A percentile compares a stretch with the other conserved stretches of the same genome.
Evolutionary conservation across 2,113 vertebrate species (phyloP).

Genomic region (Protobothrops flavoviridis): DNA sequence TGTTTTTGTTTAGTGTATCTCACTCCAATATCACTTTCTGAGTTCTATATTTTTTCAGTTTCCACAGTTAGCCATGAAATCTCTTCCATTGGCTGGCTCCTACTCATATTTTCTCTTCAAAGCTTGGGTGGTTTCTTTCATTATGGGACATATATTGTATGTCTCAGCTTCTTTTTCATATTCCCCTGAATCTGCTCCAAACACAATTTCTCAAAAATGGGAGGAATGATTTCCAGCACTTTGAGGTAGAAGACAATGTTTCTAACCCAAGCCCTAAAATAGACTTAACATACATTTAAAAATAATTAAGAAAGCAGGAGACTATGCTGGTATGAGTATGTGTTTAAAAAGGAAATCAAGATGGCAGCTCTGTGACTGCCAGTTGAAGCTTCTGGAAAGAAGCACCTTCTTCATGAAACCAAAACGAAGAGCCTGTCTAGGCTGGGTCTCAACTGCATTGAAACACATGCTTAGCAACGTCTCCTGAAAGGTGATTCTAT

Average conservation of each 20-base stretch:
- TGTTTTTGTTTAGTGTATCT: slow-evolving; percentile 51
- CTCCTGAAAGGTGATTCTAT: background rate
- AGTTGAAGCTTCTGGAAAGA: background rate
- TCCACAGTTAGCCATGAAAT: background rate
- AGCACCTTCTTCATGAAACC: background rate
- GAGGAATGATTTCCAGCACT: background rate
- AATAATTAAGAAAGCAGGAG: background rate
- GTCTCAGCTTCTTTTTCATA: background rate
- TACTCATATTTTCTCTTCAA: background rate
- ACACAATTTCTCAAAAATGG: background rate
- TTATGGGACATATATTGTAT: background rate
- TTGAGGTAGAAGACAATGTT: background rate
- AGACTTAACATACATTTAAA: background rate
- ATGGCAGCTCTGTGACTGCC: background rate
- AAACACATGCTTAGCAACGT: background rate
- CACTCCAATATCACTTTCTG: slow-evolving; percentile 28
- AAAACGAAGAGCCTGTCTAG: background rate
- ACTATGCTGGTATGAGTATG: background rate
- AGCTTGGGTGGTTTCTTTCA: background rate
- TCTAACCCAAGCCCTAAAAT: background rate
- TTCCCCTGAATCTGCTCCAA: background rate
- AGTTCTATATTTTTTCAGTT: background rate
- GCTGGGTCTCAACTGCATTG: background rate
- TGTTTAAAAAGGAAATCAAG: background rate
- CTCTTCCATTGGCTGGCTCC: background rate